Base-by-base conservation (phyloP, 2,888 invertebrate genomes). In the Rhimphoctona megacephalus region DNA sequence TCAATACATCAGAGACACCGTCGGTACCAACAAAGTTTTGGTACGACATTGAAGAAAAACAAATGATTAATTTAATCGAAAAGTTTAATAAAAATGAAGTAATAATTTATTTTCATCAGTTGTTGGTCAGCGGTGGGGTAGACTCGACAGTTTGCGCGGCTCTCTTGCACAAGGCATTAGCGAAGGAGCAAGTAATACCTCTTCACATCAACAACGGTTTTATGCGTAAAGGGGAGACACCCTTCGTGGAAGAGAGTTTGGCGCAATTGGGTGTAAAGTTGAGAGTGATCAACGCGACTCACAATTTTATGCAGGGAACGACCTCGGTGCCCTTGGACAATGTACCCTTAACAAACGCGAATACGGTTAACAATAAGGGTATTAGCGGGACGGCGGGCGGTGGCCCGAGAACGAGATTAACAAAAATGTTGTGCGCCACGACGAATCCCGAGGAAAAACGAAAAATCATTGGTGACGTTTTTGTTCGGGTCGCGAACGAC, bases 121-220 rank as follows among this genome's bases (percentile, higher is more conserved):
- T 98, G 94, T 95, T 99, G 92, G 97, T 99, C 79, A 99, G 99
- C 94, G 99, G 99, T 30, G 99, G 99, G 39, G 99, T 99, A 7
- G 99, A 99, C 95, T 99, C 99, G 0, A 98, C 99, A n/a, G 99
- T 99, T 14, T 99, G 99, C 95, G 99, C 99, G 39, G 99, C 99
- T 33, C 95, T 99, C 86, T 95, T 99, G 78, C 97, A 98, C 94
- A 97, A 97, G 94, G 99, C 99, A 14, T 95, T 99, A 74, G 96
- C 96, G 85, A 97, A 97, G 91, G 97, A 98, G 91, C 98, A 99
- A 95, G 97, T 99, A 85, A 98, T 99, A 92, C 99, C 99, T 43
- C 96, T 99, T 89, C 99, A 99, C 95, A 98, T 99, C 91, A 99
- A 99, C 94, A 99, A 99, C 94, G 99, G 99, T 79, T 99, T 99